Conservation (phyloP, 2,113 vertebrate genomes). For the Okapia johnstoni region DNA sequence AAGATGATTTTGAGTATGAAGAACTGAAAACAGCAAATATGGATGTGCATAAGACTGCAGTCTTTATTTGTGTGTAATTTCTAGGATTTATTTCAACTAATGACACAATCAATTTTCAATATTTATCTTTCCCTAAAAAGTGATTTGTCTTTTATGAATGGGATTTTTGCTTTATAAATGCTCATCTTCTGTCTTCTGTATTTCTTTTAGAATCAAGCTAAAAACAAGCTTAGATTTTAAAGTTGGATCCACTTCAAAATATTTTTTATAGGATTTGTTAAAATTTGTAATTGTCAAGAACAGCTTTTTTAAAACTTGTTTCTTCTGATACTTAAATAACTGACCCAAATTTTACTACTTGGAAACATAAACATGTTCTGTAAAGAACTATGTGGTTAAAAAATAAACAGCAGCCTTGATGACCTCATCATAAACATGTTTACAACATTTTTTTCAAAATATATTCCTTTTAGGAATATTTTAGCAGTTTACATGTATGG, state of each 20-base stretch:
- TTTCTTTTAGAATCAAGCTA: neutral
- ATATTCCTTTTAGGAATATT: neutral
- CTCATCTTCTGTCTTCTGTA: neutral
- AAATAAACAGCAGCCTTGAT: neutral
- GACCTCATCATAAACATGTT: neutral
- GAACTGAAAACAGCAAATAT: neutral
- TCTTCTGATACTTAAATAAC: neutral
- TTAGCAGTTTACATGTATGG: neutral
- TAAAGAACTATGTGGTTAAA: neutral
- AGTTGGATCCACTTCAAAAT: neutral
- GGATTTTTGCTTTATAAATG: neutral
- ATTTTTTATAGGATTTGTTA: neutral
- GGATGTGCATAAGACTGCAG: neutral
- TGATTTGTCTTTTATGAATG: neutral
- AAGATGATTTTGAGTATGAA: neutral
- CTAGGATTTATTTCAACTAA: neutral
- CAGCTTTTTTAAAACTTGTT: neutral
- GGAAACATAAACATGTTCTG: neutral
- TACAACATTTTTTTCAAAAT: neutral
- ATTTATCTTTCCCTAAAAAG: slow-evolving; percentile 3
- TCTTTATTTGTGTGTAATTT: neutral
- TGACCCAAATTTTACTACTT: neutral
- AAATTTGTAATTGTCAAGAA: neutral
- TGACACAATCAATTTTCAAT: neutral
- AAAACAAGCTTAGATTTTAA: neutral